Conservation (phyloP, 1,140 invertebrate species). For the Aphis gossypii region DNA sequence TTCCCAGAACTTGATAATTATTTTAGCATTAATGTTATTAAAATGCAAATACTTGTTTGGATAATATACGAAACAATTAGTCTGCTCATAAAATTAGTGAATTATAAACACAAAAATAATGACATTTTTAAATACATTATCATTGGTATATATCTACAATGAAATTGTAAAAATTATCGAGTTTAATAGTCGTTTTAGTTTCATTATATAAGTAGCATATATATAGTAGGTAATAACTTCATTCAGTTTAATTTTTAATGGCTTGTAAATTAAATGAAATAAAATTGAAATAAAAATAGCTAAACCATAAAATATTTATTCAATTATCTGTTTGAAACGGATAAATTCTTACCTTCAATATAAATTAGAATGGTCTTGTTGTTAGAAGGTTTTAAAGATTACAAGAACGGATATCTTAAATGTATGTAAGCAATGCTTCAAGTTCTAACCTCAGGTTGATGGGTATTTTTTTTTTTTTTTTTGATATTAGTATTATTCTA, state of each 20-base stretch:
- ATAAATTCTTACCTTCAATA: background rate
- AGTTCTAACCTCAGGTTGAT: background rate
- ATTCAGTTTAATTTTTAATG: background rate
- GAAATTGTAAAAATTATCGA: background rate
- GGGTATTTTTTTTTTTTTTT: too few relatives aligned
- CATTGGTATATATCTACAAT: background rate
- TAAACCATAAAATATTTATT: background rate
- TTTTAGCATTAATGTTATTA: background rate
- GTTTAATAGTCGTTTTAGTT: background rate
- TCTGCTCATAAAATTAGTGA: background rate
- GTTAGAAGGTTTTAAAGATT: background rate
- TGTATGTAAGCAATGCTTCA: background rate
- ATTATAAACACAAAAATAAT: slow-evolving; percentile 20
- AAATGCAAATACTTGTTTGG: slow-evolving; percentile 15
- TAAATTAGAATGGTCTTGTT: background rate
- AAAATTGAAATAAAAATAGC: background rate
- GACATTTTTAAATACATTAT: background rate
- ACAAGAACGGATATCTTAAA: background rate
- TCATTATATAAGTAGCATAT: background rate
- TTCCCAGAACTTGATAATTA: slow-evolving; percentile 2
- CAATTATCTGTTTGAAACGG: background rate
- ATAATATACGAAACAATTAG: slow-evolving; percentile 14
- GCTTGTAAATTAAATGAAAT: background rate
- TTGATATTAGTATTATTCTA: background rate
- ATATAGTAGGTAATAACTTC: background rate